These are phyloP conservation scores for Caenorhabditis macrosperma DNA, from an alignment of 2,888 invertebrate genomes.

Conservation along the genomic window DNA sequence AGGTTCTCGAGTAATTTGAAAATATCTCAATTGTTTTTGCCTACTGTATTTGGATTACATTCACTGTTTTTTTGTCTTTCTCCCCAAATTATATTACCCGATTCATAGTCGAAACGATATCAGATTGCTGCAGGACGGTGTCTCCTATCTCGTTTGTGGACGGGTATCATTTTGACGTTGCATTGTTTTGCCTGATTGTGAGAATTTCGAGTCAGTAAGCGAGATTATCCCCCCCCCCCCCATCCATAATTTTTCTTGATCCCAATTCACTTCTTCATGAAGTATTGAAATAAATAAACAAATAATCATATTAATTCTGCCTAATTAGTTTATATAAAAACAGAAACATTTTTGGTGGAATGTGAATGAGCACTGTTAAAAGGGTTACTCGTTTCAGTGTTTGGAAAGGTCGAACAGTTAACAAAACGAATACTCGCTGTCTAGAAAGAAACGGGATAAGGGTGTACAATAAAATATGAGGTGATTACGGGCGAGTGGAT, in stretches of 20 bases:
- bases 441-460: background rate
- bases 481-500: background rate
- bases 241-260: too few relatives aligned
- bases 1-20: constrained; percentile 19
- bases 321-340: too few relatives aligned
- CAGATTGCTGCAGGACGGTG: background rate
- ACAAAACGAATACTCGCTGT: background rate
- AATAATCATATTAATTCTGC: too few relatives aligned
- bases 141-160: background rate
- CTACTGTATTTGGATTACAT: constrained; percentile 1
- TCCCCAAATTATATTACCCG: background rate
- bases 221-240: too few relatives aligned
- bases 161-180: background rate
- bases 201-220: too few relatives aligned
- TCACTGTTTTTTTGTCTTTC: background rate
- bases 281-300: too few relatives aligned
- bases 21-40: background rate
- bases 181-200: too few relatives aligned
- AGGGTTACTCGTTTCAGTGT: background rate
- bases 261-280: too few relatives aligned
- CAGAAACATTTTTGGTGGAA: too few relatives aligned
- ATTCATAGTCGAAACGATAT: background rate
- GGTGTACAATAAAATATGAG: constrained; percentile 5
- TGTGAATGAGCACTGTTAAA: background rate
- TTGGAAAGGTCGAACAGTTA: background rate